Conservation (phyloP, 2,113 vertebrate species). For the Clarias gariepinus region DNA sequence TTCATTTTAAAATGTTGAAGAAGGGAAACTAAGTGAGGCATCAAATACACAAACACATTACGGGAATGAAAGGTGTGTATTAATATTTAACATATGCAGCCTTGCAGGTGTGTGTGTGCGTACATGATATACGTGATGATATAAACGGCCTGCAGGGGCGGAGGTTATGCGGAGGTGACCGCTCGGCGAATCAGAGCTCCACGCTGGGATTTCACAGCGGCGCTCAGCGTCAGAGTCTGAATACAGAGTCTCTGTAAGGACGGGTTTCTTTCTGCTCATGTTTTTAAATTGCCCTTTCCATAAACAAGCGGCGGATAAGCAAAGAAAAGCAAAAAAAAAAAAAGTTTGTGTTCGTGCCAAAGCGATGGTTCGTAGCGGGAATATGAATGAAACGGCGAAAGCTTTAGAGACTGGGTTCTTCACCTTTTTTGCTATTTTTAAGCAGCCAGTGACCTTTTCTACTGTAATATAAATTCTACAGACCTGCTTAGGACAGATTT, state of each 20-base stretch:
- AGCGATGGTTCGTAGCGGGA: constrained; percentile 39
- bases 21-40: background rate
- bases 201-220: constrained; percentile 43
- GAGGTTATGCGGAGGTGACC: constrained; percentile 60
- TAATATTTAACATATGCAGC: background rate
- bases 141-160: constrained; percentile 39
- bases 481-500: background rate
- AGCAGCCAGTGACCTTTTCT: background rate
- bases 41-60: background rate
- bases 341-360: constrained; percentile 36
- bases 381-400: background rate
- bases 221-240: constrained; percentile 15
- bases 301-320: constrained; percentile 64
- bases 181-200: constrained; percentile 20
- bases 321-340: constrained; percentile 23
- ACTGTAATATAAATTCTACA: background rate
- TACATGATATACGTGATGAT: constrained; percentile 52
- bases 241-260: background rate
- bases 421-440: background rate
- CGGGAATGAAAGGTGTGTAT: background rate
- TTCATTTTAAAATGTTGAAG: background rate
- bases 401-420: background rate
- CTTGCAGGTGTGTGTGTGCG: constrained; percentile 32
- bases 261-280: constrained; percentile 69
- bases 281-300: constrained; percentile 71